Evolutionary conservation across 1,140 invertebrate species (phyloP).

Genomic region (Drosophila pallidifrons): DNA sequence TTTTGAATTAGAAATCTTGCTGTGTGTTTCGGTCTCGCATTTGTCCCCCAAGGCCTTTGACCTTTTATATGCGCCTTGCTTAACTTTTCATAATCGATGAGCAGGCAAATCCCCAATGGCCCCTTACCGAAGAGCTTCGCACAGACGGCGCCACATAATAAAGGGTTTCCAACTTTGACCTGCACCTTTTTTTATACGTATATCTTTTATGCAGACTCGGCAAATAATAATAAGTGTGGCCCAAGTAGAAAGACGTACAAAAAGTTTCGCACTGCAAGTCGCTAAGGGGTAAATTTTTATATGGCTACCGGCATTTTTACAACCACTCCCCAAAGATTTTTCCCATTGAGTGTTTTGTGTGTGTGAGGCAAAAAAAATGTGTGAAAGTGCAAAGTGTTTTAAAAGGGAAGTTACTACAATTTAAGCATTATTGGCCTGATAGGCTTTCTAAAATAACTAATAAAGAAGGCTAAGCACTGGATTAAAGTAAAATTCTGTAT

Average conservation of each 20-base stretch:
- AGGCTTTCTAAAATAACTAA: not conserved
- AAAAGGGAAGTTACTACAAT: constrained; percentile 18
- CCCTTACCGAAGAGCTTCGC: not conserved
- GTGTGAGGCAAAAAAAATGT: constrained; percentile 20
- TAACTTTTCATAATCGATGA: constrained; percentile 80
- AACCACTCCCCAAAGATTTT: constrained; percentile 32
- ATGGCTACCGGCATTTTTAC: constrained; percentile 49
- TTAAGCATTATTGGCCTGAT: constrained; percentile 22
- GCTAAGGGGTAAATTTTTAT: constrained; percentile 55
- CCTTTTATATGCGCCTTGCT: constrained; percentile 54
- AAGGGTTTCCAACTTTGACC: constrained; percentile 76
- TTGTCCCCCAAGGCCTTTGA: constrained; percentile 45
- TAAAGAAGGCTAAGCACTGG: not conserved
- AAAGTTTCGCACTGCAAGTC: constrained; percentile 52
- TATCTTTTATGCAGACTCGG: constrained; percentile 36
- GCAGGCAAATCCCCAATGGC: constrained; percentile 50
- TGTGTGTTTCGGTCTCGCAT: constrained; percentile 7
- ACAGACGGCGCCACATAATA: constrained; percentile 59
- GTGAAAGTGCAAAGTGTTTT: constrained; percentile 43
- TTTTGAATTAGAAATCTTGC: not conserved
- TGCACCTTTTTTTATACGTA: constrained; percentile 56
- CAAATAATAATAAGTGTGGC: constrained; percentile 72
- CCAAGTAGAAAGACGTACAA: constrained; percentile 34
- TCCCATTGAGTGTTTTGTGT: constrained; percentile 3
- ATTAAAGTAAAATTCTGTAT: not conserved